Conservation (phyloP, 2,888 invertebrate genomes). For the Meiosimyza decipiens region DNA sequence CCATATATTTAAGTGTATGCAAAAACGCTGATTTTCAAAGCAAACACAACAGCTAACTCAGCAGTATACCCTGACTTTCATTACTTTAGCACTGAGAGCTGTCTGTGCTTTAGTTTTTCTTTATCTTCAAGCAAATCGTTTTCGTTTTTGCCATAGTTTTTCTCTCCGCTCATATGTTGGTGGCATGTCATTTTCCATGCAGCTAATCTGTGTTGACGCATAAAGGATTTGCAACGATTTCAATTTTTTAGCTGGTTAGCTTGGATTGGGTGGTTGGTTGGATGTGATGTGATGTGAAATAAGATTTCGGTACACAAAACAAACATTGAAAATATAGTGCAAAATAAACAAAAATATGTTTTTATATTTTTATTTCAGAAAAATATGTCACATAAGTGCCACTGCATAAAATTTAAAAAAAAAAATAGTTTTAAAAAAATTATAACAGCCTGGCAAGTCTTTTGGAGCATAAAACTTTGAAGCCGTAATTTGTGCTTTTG, state of each 20-base stretch:
- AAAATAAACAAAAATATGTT: too few relatives aligned
- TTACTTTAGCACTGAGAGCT: not conserved
- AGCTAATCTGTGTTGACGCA: conserved; percentile 40
- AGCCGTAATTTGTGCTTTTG: too few relatives aligned
- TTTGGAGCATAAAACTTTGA: too few relatives aligned
- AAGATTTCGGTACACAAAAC: not conserved
- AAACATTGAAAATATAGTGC: too few relatives aligned
- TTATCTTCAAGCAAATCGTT: not conserved
- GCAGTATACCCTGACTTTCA: not conserved
- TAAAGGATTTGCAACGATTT: conserved; percentile 41
- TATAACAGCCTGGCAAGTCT: too few relatives aligned
- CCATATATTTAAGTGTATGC: too few relatives aligned
- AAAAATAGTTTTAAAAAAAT: too few relatives aligned
- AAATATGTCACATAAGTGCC: too few relatives aligned
- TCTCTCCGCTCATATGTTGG: conserved; percentile 11
- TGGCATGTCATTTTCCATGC: conserved; percentile 30
- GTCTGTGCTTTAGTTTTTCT: not conserved
- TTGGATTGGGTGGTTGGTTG: conserved; percentile 5
- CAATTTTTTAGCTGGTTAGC: conserved; percentile 29
- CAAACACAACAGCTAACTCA: too few relatives aligned
- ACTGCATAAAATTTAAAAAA: too few relatives aligned
- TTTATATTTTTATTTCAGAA: too few relatives aligned
- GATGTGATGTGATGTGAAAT: not conserved
- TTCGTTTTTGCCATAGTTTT: not conserved
- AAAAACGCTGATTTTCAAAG: too few relatives aligned